Base-by-base conservation (phyloP, 2,888 invertebrate species). In the Chrysina gloriosa region DNA sequence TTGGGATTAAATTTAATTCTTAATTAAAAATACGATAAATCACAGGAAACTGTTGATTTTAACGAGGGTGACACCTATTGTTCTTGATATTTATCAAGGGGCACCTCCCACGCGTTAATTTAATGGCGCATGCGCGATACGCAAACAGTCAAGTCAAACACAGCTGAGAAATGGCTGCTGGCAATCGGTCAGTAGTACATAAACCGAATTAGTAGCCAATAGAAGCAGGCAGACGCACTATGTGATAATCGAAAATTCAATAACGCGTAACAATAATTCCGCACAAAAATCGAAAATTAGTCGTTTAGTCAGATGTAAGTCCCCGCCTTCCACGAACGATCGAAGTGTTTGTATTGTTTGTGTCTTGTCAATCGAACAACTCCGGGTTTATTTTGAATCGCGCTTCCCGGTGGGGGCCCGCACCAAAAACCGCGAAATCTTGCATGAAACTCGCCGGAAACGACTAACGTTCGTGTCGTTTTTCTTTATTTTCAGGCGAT, bases 101-200 rank as follows among this genome's bases (percentile, higher is more conserved):
- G 52, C 61, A 65, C 68, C 68, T 69, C 65, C 69, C 65, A 63
- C 69, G 63, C 66, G 45, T n/a, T 11, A 52, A 25, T 31, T 39
- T 21, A 21, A 31, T 45, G 31, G 67, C 72, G 71, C 71, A 68
- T 69, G 71, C 70, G 71, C 71, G 75, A 74, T 74, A 75, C 72
- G 75, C 77, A 77, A 75, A 75, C 78, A 77, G 77, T 77, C 76
- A 76, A 74, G 70, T 66, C 67, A 69, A 72, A 74, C 67, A 69
- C 68, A 69, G 68, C 68, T 73, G 73, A 74, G 77, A 77, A 76
- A 79, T 79, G 78, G 78, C 79, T 77, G 74, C 75, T 75, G 76
- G 77, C 76, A 79, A 72, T 78, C 77, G 78, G 78, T 78, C 78
- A 78, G 77, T 78, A 75, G 78, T 68, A 65, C 66, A 63, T 71